phyloP scores from a whole-genome alignment of 2,888 invertebrate species.

The Drosophila mimetica region DNA sequence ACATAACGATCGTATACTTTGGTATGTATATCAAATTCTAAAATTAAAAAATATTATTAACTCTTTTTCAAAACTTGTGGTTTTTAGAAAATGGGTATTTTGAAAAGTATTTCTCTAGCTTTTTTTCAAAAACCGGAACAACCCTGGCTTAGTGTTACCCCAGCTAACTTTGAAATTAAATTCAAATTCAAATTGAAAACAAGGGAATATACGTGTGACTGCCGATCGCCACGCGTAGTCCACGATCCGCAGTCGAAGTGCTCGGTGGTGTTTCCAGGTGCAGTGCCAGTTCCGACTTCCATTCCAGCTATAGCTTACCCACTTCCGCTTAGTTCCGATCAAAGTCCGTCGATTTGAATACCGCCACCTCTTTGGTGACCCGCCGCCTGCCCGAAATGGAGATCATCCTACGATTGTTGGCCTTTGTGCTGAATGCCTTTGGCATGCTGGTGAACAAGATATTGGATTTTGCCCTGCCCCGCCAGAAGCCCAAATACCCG shows the following conservation, averaged over 20 bases:
- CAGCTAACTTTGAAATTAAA: conserved; percentile 36
- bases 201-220: conserved; percentile 23
- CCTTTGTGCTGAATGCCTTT: conserved; percentile 56
- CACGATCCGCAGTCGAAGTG: conserved; percentile 43
- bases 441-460: conserved; percentile 61
- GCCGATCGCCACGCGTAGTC: conserved; percentile 39
- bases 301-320: background rate
- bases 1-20: background rate
- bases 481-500: conserved; percentile 62
- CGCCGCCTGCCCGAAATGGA: conserved; percentile 58
- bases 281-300: background rate
- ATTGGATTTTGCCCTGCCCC: conserved; percentile 51
- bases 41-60: too few species aligned
- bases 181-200: conserved; percentile 27
- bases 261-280: conserved; percentile 26
- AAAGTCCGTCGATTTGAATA: conserved; percentile 54
- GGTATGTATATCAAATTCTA: background rate
- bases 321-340: conserved; percentile 13
- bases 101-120: background rate
- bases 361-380: conserved; percentile 44
- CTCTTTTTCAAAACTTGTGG: background rate
- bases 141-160: conserved; percentile 2
- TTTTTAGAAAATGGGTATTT: background rate
- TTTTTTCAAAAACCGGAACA: background rate
- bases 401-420: conserved; percentile 63